A percentile compares a stretch with the other conserved stretches of the same genome.
These are phyloP conservation scores for Melanotaenia parkinsoni DNA, from an alignment of 2,797 vertebrate genomes.

Conservation along the genomic window DNA sequence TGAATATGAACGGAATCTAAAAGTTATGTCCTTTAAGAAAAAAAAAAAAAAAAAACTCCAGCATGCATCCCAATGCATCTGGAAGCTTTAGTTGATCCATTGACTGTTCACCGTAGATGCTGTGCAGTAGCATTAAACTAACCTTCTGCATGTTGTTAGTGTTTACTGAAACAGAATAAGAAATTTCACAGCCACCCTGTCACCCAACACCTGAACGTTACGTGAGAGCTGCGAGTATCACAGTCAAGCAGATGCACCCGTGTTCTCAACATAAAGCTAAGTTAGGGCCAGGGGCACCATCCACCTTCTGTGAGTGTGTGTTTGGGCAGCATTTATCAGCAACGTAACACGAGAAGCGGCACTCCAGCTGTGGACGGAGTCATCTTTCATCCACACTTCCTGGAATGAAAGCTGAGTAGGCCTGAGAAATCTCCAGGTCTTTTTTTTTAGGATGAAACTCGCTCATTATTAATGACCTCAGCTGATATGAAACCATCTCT, in stretches of 20 bases:
- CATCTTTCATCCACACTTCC: slow-evolving; percentile 65
- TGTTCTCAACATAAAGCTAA: slow-evolving; percentile 30
- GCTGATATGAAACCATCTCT: slow-evolving; percentile 36
- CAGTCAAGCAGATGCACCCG: slow-evolving; percentile 28
- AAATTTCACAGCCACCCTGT: slow-evolving; percentile 29
- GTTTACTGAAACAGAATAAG: slow-evolving; percentile 35
- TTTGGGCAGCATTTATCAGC: slow-evolving; percentile 18
- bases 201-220: slow-evolving; percentile 51
- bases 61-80: no score
- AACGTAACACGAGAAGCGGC: slow-evolving; percentile 56
- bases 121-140: not conserved
- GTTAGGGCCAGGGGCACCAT: slow-evolving; percentile 20
- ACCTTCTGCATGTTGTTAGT: slow-evolving; percentile 21
- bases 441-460: slow-evolving; percentile 63
- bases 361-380: slow-evolving; percentile 59
- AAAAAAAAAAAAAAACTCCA: no score
- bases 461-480: slow-evolving; percentile 62
- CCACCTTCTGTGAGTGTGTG: not conserved
- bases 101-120: not conserved
- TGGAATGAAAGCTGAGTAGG: slow-evolving; percentile 60
- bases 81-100: no score
- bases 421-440: slow-evolving; percentile 34
- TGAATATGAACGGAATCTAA: not conserved
- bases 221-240: slow-evolving; percentile 27
- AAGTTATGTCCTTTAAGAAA: not conserved